Evolutionary conservation across 2,797 vertebrate genomes (phyloP), one percentile per base, ranked within the genome.

Genomic region (Myotis daubentonii): DNA sequence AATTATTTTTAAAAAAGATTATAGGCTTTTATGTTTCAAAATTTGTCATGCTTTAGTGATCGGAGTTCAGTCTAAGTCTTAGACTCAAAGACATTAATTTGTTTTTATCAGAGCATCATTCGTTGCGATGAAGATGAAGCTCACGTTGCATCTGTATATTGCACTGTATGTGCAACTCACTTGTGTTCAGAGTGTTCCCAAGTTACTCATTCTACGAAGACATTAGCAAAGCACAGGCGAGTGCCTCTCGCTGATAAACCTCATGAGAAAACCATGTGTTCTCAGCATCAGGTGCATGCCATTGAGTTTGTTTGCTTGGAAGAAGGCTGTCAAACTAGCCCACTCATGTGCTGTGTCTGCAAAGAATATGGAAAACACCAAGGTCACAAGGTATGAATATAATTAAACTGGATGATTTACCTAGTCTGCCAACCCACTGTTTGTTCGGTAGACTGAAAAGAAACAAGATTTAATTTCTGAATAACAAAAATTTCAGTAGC

Each of bases 341-440:
- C 99, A 1, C 99, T 99, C 87, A 99, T 99, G 99, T 99, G 99
- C 98, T 99, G 99, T 85, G 99, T 99, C 97, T 99, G 99, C 97
- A 99, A 99, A 97, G 99, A 99, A 98, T 99, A 99, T 1, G 99
- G 99, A 97, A 99, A 99, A 96, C 99, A 99, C 97, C 99, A 99
- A 98, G 99, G 99, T 94, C 99, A 99, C 91, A 99, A 99, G 99
- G 99, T 99, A 98, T 62, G 92, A 76, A 36, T 89, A 41, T 94
- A 49, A 78, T 83, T 89, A 60, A 78, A 62, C 70, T 92, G 2
- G 19, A 60, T 83, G 10, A 90, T 41, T 75, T 66, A 49, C 17
- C 8, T 79, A 30, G 28, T 62, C 84, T 92, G 60, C 53, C 13
- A 80, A 41, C 22, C 41, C 38, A 17, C 11, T 10, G 16, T 92